phyloP scores from a whole-genome alignment of 2,888 invertebrate genomes.

The Ceratothoa steindachneri region DNA sequence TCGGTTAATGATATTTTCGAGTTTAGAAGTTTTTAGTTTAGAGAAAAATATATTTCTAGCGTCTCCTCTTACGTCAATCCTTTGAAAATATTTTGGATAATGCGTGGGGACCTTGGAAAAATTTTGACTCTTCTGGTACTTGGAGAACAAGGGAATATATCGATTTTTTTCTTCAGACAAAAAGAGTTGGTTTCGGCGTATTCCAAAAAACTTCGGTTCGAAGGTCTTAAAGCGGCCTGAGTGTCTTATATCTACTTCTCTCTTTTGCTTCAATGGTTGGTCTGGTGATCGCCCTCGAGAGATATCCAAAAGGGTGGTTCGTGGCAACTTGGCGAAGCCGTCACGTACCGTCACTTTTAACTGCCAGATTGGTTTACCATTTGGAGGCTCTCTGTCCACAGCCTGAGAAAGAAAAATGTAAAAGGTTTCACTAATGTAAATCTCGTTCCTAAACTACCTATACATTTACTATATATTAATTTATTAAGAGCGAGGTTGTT shows the following conservation, averaged over 20 bases:
- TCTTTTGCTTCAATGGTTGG: background rate
- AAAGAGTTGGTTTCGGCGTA: background rate
- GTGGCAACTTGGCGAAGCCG: conserved; percentile 9
- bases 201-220: background rate
- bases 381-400: conserved; percentile 20
- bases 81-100: no score
- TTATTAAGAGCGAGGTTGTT: no score
- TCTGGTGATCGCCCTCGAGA: no score
- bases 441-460: background rate
- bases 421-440: no score
- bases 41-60: no score
- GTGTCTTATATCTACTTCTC: background rate
- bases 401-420: background rate
- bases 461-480: background rate
- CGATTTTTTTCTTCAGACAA: no score
- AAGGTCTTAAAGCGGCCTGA: background rate
- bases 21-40: no score
- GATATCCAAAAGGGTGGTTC: background rate
- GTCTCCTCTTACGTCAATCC: background rate
- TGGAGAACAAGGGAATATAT: no score
- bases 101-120: background rate
- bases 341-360: conserved; percentile 11
- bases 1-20: background rate
- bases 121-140: background rate
- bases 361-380: conserved; percentile 20